phyloP scores from a whole-genome alignment of 2,888 invertebrate genomes.

The Drosophila kambysellisi region DNA sequence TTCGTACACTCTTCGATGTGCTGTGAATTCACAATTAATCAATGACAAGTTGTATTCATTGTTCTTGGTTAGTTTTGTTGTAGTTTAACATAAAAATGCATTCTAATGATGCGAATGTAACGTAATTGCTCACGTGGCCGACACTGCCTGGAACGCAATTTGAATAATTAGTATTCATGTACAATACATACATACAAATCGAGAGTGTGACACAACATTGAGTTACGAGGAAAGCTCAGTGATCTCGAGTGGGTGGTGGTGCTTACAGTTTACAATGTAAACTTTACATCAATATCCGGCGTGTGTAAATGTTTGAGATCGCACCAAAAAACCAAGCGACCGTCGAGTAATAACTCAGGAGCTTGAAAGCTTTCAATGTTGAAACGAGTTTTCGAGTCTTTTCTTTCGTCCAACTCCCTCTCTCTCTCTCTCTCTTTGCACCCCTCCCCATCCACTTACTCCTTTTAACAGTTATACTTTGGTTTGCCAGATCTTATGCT shows the following conservation, averaged over 20 bases:
- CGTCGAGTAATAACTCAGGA: constrained; percentile 44
- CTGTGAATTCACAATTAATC: constrained; percentile 34
- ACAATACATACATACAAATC: too few relatives aligned
- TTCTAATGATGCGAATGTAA: constrained; percentile 32
- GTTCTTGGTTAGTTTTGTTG: background rate
- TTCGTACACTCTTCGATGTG: constrained; percentile 43
- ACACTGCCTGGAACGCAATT: constrained; percentile 2
- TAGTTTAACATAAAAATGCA: constrained; percentile 14
- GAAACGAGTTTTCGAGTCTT: constrained; percentile 56
- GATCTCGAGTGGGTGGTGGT: constrained; percentile 32
- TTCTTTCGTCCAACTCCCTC: constrained; percentile 31
- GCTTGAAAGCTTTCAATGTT: constrained; percentile 36
- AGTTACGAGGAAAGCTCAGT: background rate
- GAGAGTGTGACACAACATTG: background rate
- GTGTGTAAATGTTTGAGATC: constrained; percentile 40
- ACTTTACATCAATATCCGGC: constrained; percentile 65
- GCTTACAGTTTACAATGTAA: constrained; percentile 21
- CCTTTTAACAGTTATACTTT: constrained; percentile 18
- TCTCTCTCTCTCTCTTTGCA: constrained; percentile 5
- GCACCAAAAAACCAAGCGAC: constrained; percentile 41
- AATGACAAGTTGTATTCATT: constrained; percentile 10
- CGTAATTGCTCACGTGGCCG: constrained; percentile 52
- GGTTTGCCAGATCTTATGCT: constrained; percentile 63
- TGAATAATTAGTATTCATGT: constrained; percentile 21
- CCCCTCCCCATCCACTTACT: constrained; percentile 2